A percentile compares a stretch with the other conserved stretches of the same genome.
Evolutionary conservation across 2,113 vertebrate species (phyloP).

Genomic region (Brienomyrus longianalis): DNA sequence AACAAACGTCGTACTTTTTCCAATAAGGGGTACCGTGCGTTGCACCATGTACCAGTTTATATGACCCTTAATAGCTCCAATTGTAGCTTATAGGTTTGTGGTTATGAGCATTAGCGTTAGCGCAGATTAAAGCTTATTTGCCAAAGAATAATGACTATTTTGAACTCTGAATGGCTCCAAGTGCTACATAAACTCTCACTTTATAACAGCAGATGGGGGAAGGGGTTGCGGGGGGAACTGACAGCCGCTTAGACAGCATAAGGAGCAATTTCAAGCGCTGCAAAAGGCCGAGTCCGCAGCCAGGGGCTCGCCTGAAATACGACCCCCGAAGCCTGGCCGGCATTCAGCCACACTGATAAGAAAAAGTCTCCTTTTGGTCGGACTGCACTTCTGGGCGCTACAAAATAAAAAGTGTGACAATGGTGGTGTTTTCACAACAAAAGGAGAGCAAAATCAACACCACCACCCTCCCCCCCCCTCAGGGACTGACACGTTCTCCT

Average conservation of each 20-base stretch:
- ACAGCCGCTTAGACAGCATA: conserved; percentile 19
- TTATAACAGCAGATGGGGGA: conserved; percentile 13
- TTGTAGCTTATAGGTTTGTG: background rate
- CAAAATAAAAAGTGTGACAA: background rate
- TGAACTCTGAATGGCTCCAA: background rate
- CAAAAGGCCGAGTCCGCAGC: conserved; percentile 7
- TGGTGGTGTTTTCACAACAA: background rate
- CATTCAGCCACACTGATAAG: conserved; percentile 7
- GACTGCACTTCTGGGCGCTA: background rate
- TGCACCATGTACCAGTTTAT: conserved; percentile 39
- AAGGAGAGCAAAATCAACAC: background rate
- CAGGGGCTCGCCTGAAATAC: conserved; percentile 7
- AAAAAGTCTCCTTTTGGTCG: background rate
- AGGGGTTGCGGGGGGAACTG: background rate
- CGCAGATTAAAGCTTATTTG: background rate
- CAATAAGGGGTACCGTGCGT: conserved; percentile 45
- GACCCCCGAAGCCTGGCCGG: background rate
- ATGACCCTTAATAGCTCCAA: background rate
- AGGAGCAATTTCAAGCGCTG: conserved; percentile 19
- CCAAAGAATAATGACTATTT: background rate
- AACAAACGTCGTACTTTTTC: conserved; percentile 41
- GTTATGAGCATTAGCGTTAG: background rate
- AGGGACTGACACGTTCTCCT: background rate
- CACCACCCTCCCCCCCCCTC: background rate
- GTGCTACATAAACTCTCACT: background rate